Percentiles rank a stretch among this genome's conserved stretches.
phyloP scores from a whole-genome alignment of 2,888 invertebrate species.

The Deilephila porcellus region DNA sequence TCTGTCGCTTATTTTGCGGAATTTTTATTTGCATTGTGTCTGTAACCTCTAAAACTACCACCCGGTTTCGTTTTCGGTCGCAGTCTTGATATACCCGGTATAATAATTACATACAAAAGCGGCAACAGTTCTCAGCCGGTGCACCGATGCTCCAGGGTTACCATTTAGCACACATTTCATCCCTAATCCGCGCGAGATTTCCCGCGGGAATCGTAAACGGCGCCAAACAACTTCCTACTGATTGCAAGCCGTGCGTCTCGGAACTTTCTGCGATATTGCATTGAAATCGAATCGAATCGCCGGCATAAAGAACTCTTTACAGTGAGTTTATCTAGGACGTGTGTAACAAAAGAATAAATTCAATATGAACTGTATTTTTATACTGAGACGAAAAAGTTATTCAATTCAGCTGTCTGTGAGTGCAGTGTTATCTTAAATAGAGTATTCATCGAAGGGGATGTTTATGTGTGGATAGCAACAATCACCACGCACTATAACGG shows the following conservation, averaged over 20 bases:
- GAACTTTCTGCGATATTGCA: neutral
- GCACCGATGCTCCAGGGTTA: neutral
- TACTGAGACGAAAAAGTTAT: too few species aligned
- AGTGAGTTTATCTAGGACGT: neutral
- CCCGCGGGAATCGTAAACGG: conserved; percentile 21
- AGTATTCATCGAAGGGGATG: too few species aligned
- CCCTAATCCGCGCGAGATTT: conserved; percentile 33
- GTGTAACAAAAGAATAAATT: neutral
- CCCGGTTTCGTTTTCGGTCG: too few species aligned
- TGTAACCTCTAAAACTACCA: too few species aligned
- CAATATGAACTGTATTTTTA: neutral
- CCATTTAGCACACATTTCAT: conserved; percentile 24
- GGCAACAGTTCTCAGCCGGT: neutral
- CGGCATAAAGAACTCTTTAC: neutral
- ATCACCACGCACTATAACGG: too few species aligned
- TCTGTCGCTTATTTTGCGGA: too few species aligned
- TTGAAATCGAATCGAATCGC: neutral
- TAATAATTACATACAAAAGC: neutral
- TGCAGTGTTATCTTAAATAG: too few species aligned
- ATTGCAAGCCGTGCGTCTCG: conserved; percentile 8
- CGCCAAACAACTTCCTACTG: conserved; percentile 8
- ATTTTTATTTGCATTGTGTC: too few species aligned
- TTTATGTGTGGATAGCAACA: too few species aligned
- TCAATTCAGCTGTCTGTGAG: too few species aligned
- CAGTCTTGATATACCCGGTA: too few species aligned